phyloP scores from a whole-genome alignment of 2,797 vertebrate genomes.

The Botia almorhae region DNA sequence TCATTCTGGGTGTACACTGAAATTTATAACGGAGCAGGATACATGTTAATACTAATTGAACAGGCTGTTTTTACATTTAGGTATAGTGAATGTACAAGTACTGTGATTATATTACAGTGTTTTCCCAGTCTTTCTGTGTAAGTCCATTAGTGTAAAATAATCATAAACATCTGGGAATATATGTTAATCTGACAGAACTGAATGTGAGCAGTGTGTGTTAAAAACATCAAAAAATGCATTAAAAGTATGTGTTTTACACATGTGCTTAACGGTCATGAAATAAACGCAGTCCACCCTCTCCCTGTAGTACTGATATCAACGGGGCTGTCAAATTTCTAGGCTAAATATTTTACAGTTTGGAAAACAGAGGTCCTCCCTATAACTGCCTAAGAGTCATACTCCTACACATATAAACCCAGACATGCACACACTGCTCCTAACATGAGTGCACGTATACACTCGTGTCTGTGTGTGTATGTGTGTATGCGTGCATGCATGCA shows the following conservation, averaged over 20 bases:
- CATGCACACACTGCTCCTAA: conserved; percentile 14
- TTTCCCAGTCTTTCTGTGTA: not conserved
- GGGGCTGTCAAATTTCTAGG: conserved; percentile 29
- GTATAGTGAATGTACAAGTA: too few relatives aligned
- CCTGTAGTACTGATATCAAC: conserved; percentile 46
- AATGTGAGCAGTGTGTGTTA: conserved; percentile 7
- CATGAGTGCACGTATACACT: not conserved
- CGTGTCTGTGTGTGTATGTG: not conserved
- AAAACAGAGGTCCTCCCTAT: conserved; percentile 56
- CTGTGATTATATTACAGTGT: not conserved
- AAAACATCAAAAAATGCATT: not conserved
- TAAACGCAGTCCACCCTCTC: conserved; percentile 49
- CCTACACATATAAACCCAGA: conserved; percentile 17
- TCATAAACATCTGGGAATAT: not conserved
- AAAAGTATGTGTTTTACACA: conserved; percentile 9
- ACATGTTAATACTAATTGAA: conserved; percentile 2
- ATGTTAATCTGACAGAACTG: conserved; percentile 9
- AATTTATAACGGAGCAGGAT: not conserved
- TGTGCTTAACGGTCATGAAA: conserved; percentile 7
- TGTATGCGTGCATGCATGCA: not conserved
- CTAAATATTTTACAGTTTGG: conserved; percentile 57
- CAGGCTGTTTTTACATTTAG: not conserved
- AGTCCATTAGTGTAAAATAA: not conserved
- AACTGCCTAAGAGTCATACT: conserved; percentile 20
- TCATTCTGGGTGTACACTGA: conserved; percentile 5